A percentile compares a stretch with the other conserved stretches of the same genome.
These are phyloP conservation scores for Heliconius eleuchia DNA, from an alignment of 1,140 invertebrate species.

Conservation along the genomic window DNA sequence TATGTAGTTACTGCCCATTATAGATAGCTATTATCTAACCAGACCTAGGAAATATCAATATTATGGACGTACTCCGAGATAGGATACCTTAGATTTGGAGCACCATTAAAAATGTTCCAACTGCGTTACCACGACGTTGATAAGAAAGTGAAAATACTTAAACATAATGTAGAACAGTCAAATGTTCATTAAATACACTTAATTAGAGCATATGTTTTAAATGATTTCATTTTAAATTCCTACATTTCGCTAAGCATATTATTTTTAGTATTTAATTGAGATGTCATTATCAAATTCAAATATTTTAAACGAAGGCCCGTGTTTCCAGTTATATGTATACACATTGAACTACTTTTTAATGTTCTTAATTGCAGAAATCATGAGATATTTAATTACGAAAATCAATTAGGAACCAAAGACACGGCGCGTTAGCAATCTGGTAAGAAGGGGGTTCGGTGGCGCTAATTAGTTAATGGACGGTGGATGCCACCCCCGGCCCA, in stretches of 20 bases:
- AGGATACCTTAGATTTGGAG: no score
- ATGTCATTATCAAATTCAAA: slow-evolving; percentile 9
- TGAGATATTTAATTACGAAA: slow-evolving; percentile 33
- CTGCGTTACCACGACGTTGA: background rate
- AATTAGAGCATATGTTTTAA: slow-evolving; percentile 3
- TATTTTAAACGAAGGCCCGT: background rate
- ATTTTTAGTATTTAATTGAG: background rate
- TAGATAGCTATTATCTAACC: no score
- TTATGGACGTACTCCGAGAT: no score
- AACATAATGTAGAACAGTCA: background rate
- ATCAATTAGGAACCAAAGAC: slow-evolving; percentile 71
- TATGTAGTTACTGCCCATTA: no score
- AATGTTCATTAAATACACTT: background rate
- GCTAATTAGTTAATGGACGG: slow-evolving; percentile 77
- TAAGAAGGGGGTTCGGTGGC: slow-evolving; percentile 67
- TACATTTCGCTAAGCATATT: background rate
- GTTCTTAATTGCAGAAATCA: slow-evolving; percentile 15
- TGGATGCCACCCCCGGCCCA: slow-evolving; percentile 41
- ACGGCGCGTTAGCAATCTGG: slow-evolving; percentile 67
- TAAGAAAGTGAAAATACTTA: background rate
- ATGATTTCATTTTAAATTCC: background rate
- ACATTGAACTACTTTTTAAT: slow-evolving; percentile 10
- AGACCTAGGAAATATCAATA: no score
- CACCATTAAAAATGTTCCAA: background rate
- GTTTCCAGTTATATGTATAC: background rate